Conservation (phyloP, 92 coral and sea anemone species). For the Phenganax subtilis region DNA sequence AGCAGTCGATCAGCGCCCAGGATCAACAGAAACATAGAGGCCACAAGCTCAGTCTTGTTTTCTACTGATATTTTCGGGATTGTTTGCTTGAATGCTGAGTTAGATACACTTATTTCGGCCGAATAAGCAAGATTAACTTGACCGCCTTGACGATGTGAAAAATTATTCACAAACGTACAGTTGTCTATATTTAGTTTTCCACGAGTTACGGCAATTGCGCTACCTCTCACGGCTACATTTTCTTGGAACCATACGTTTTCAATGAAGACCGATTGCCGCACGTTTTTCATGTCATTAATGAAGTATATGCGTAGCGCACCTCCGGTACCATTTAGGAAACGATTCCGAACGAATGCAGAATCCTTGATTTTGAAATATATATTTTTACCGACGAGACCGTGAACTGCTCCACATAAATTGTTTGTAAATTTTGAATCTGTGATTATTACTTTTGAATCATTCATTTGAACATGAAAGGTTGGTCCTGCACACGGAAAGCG, state of each 20-base stretch:
- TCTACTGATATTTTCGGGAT: background rate
- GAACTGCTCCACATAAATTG: too few relatives aligned
- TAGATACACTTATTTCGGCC: background rate
- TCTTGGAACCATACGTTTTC: slow-evolving; percentile 44
- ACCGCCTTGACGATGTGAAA: slow-evolving; percentile 24
- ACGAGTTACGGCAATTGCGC: slow-evolving; percentile 48
- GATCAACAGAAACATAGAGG: slow-evolving; percentile 33
- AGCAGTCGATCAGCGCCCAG: slow-evolving; percentile 34
- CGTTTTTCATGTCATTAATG: background rate
- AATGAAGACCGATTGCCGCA: slow-evolving; percentile 22
- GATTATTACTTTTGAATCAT: too few relatives aligned
- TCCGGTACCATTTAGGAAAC: too few relatives aligned
- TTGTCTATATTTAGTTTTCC: slow-evolving; percentile 47
- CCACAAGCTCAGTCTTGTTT: background rate
- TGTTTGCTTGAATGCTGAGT: slow-evolving; percentile 39
- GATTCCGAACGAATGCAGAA: too few relatives aligned
- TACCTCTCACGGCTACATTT: slow-evolving; percentile 58
- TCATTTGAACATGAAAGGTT: too few relatives aligned
- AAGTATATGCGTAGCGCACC: too few relatives aligned
- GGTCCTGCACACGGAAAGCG: too few relatives aligned
- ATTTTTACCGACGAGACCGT: too few relatives aligned
- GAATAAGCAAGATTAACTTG: slow-evolving; percentile 11
- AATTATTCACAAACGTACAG: slow-evolving; percentile 62
- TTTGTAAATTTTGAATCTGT: too few relatives aligned
- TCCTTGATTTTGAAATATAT: too few relatives aligned